A percentile compares a stretch with the other conserved stretches of the same genome.
These are phyloP conservation scores for Amazona vittata DNA, from an alignment of 2,113 vertebrate species.

Conservation along the genomic window DNA sequence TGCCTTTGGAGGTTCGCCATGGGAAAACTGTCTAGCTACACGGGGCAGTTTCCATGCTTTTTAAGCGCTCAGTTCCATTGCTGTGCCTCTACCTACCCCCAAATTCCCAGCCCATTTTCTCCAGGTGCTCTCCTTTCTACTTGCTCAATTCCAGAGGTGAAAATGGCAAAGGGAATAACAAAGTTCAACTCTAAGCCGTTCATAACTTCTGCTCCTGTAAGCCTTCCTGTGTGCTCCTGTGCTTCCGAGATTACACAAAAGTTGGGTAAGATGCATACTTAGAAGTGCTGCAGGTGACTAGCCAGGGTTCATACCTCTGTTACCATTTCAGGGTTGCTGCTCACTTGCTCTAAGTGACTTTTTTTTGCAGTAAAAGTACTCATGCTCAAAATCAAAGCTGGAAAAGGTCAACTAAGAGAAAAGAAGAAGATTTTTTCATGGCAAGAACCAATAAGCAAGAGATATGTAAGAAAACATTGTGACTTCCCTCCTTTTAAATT, in stretches of 20 bases:
- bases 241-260: not conserved
- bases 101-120: not conserved
- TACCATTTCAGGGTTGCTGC: not conserved
- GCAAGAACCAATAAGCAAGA: not conserved
- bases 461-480: not conserved
- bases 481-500: not conserved
- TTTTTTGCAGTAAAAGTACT: not conserved
- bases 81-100: not conserved
- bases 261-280: accelerated
- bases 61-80: not conserved
- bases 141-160: not conserved
- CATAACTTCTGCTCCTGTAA: not conserved
- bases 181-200: not conserved
- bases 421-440: not conserved
- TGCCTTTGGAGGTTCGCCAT: not conserved
- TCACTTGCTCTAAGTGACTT: not conserved
- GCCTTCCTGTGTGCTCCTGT: not conserved
- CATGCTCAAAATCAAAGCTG: not conserved
- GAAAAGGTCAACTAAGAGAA: not conserved
- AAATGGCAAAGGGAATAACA: not conserved
- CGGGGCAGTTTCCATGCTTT: not conserved
- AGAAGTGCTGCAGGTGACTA: not conserved
- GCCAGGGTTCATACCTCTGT: not conserved
- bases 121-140: not conserved
- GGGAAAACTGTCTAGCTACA: not conserved